phyloP scores from a whole-genome alignment of 1,140 invertebrate genomes.

The Lasioglossum albipes region DNA sequence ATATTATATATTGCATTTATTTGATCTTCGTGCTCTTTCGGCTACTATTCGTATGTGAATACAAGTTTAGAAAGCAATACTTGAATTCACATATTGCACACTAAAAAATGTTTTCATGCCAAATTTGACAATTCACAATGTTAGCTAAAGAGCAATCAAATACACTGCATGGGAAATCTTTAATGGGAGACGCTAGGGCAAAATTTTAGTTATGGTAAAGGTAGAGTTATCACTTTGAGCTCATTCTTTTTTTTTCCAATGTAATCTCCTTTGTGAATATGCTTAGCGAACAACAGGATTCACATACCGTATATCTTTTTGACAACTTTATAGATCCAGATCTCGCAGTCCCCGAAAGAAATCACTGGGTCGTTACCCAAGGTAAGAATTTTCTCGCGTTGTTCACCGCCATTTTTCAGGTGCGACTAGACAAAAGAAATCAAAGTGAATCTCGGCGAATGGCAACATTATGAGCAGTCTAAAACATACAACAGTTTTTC shows the following conservation, averaged over 20 bases:
- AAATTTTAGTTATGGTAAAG: slow-evolving; percentile 31
- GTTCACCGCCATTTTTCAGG: slow-evolving; percentile 67
- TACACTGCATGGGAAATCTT: slow-evolving; percentile 44
- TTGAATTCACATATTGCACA: neutral
- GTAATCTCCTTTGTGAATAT: slow-evolving; percentile 33
- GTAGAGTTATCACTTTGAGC: slow-evolving; percentile 33
- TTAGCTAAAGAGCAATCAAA: slow-evolving; percentile 50
- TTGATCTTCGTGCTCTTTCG: slow-evolving; percentile 42
- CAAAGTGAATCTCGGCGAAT: slow-evolving; percentile 37
- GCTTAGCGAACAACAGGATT: slow-evolving; percentile 60
- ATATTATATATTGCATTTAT: slow-evolving; percentile 32
- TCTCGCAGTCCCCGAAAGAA: slow-evolving; percentile 70
- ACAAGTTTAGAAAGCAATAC: neutral
- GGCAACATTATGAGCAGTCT: slow-evolving; percentile 49
- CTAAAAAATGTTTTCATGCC: slow-evolving; percentile 12
- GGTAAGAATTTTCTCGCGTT: slow-evolving; percentile 67
- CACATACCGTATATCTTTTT: slow-evolving; percentile 68
- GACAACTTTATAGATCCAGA: slow-evolving; percentile 73
- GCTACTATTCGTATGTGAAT: slow-evolving; percentile 43
- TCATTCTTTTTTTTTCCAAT: slow-evolving; percentile 39
- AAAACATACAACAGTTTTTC: slow-evolving; percentile 65
- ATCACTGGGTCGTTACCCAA: slow-evolving; percentile 69
- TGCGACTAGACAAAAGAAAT: slow-evolving; percentile 62
- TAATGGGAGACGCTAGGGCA: slow-evolving; percentile 33
- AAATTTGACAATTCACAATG: slow-evolving; percentile 3